Evolutionary conservation across 2,888 invertebrate species (phyloP).

Genomic region (Cryptus armator): DNA sequence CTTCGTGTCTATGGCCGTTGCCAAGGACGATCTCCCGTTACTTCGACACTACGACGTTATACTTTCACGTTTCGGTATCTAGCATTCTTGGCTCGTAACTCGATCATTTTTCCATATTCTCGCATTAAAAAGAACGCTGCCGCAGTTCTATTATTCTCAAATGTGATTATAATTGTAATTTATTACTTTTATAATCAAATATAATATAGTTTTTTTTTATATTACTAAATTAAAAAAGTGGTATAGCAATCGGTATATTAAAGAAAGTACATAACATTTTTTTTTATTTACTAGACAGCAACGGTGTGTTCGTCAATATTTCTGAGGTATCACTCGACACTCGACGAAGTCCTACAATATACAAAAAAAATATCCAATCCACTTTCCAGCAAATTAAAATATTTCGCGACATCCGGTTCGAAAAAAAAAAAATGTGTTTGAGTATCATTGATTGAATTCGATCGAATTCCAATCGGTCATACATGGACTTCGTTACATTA

Average conservation of each 20-base stretch:
- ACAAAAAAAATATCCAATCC: not conserved
- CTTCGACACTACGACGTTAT: slow-evolving; percentile 23
- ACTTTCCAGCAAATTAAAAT: not conserved
- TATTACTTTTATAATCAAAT: too few relatives aligned
- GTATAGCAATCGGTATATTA: too few relatives aligned
- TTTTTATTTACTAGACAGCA: too few relatives aligned
- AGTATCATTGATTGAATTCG: not conserved
- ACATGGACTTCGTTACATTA: not conserved
- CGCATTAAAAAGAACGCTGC: not conserved
- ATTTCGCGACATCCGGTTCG: not conserved
- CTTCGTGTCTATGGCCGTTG: slow-evolving; percentile 31
- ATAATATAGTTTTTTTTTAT: too few relatives aligned
- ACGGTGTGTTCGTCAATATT: not conserved
- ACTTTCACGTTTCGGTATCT: slow-evolving; percentile 44
- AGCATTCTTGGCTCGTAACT: slow-evolving; percentile 1
- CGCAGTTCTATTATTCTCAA: not conserved
- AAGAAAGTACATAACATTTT: too few relatives aligned
- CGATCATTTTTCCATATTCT: not conserved
- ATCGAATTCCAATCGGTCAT: not conserved
- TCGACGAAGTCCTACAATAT: not conserved
- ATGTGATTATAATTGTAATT: too few relatives aligned
- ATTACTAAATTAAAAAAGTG: too few relatives aligned
- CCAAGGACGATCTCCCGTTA: slow-evolving; percentile 58
- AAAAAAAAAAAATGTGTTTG: too few relatives aligned
- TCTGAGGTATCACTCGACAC: not conserved